Percentiles rank a stretch among this genome's conserved stretches.
Evolutionary conservation across 1,140 invertebrate species (phyloP).

Genomic region (Euura lappo): DNA sequence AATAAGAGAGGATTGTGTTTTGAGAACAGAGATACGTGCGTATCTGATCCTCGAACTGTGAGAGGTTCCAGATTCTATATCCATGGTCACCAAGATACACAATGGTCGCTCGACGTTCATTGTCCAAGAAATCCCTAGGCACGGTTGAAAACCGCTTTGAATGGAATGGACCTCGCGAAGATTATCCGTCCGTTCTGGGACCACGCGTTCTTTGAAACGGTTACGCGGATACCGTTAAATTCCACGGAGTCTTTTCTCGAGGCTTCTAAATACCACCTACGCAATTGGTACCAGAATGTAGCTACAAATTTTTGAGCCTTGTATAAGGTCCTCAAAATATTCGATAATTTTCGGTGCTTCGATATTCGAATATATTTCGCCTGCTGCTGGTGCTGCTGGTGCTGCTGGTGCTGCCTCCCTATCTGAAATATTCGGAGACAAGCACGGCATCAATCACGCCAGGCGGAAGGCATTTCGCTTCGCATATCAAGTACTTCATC

Average conservation of each 20-base stretch:
- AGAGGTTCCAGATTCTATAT: neutral
- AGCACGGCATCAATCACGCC: conserved; percentile 25
- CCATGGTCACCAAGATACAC: neutral
- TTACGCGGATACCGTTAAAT: too few species aligned
- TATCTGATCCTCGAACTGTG: neutral
- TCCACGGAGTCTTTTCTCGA: too few species aligned
- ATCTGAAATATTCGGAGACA: conserved; percentile 26
- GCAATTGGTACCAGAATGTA: too few species aligned
- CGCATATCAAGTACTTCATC: conserved; percentile 24
- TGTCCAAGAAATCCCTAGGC: neutral
- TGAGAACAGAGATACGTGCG: neutral
- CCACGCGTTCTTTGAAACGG: too few species aligned
- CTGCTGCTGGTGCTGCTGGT: too few species aligned
- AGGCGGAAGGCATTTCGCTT: conserved; percentile 19
- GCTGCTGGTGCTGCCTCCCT: neutral
- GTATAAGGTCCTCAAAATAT: too few species aligned
- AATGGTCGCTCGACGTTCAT: neutral
- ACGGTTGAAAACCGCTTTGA: neutral
- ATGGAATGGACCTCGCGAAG: too few species aligned
- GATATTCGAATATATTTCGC: too few species aligned
- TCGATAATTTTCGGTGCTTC: too few species aligned
- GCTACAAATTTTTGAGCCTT: too few species aligned
- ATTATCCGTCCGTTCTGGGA: too few species aligned
- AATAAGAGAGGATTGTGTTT: neutral
- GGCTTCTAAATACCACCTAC: too few species aligned